Evolutionary conservation across 2,888 invertebrate species (phyloP).

Genomic region (Odontomyia ornata): DNA sequence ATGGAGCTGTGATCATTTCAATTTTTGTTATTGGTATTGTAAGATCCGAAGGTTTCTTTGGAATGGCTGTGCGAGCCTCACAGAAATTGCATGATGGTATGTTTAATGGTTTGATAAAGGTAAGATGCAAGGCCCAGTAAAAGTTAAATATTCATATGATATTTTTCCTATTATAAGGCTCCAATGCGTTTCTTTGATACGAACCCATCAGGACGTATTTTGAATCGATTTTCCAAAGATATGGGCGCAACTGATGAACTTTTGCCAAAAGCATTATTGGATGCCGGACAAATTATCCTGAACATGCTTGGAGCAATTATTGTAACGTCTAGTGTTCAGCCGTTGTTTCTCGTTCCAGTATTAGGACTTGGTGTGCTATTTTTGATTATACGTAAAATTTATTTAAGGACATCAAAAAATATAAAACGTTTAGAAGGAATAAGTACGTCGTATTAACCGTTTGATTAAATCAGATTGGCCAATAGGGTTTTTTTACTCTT

Average conservation of each 20-base stretch:
- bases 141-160: background rate
- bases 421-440: constrained; percentile 73
- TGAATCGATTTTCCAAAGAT: constrained; percentile 85
- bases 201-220: constrained; percentile 82
- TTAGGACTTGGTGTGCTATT: constrained; percentile 69
- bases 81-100: constrained; percentile 75
- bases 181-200: constrained; percentile 82
- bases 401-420: constrained; percentile 74
- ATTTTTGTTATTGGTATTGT: constrained; percentile 69
- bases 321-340: constrained; percentile 71
- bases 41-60: constrained; percentile 72
- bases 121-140: constrained; percentile 34
- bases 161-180: constrained; percentile 55
- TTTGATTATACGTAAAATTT: constrained; percentile 69
- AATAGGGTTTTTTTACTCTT: constrained; percentile 28
- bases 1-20: constrained; percentile 67
- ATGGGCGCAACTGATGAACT: constrained; percentile 83
- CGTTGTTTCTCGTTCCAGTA: constrained; percentile 70
- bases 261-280: constrained; percentile 74
- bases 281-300: constrained; percentile 69
- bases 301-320: constrained; percentile 68
- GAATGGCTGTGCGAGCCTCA: constrained; percentile 72
- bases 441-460: constrained; percentile 61
- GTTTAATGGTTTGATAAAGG: constrained; percentile 67
- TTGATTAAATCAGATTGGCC: background rate